Base-by-base conservation (phyloP, 2,888 invertebrate species). In the Acleris cristana region DNA sequence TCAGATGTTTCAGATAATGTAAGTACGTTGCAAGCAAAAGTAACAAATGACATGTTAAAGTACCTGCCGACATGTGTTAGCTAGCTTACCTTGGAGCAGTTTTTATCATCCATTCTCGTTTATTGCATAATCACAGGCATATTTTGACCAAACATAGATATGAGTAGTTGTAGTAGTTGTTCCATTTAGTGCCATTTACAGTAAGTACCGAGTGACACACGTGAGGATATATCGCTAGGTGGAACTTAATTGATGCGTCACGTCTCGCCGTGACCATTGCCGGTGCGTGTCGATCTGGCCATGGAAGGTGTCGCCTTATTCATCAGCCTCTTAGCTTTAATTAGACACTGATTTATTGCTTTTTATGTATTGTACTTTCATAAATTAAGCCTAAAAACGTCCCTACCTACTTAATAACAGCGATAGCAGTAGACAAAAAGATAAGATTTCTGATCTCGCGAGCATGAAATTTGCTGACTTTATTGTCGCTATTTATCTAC, bases 171-270 rank as follows among this genome's bases (percentile, higher is more conserved):
- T 14, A 40, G 40, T 40, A 40, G 14, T 40, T 14, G 40, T 40
- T 40, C 40, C 40, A 40, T 14, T 60, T 55, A 60, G 40, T 40
- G 3, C 40, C 40, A 40, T 40, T 60, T 55, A 60, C 51, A 55
- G 19, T n/a, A 54, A 19, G 16, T 55, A 19, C 49, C 30, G 60
- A 55, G 52, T 26, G 51, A 51, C 49, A 49, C 21, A 56, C 51
- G 44, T 60, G 55, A 49, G 26, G 44, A 49, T 66, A 61, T 56
- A 21, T 54, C 57, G 56, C 57, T 49, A 16, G 34, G 53, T 66
- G 51, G 58, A 53, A 56, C 49, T 52, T 75, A 76, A 78, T 78
- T 79, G 78, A 77, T 73, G 74, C 72, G 74, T 76, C 76, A 78
- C 75, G 78, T 71, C 69, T 74, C 71, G 70, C 70, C 77, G 75